Evolutionary conservation across 2,113 vertebrate species (phyloP).

Genomic region (Odocoileus virginianus): DNA sequence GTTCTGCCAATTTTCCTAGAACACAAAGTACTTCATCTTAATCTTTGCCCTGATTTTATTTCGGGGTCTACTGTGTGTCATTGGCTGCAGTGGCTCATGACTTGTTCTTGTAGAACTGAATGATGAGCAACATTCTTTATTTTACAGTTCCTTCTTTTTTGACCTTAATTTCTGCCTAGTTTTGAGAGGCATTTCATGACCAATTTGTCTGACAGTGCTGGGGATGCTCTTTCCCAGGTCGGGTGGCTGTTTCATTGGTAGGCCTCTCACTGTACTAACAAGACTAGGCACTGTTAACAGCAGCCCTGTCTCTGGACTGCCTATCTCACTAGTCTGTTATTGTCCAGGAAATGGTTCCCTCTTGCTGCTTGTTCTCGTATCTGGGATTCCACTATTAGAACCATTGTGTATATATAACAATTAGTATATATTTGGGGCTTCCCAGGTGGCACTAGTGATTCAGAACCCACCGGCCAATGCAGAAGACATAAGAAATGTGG

Average conservation of each 20-base stretch:
- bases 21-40: background rate
- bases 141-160: background rate
- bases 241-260: background rate
- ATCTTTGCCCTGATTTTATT: background rate
- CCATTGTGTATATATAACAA: background rate
- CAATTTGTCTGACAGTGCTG: background rate
- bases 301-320: background rate
- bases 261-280: background rate
- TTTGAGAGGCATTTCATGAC: background rate
- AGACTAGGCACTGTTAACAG: background rate
- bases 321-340: background rate
- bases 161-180: background rate
- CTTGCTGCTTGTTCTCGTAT: background rate
- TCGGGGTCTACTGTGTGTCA: background rate
- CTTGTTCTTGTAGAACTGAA: background rate
- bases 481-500: background rate
- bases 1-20: background rate
- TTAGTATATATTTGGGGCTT: background rate
- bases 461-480: background rate
- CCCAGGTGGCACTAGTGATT: background rate
- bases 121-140: background rate
- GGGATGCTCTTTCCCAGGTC: background rate
- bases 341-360: background rate
- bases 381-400: background rate
- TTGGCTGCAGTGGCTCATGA: background rate